Base-by-base conservation (phyloP, 1,140 invertebrate species). In the Tetranychus cinnabarinus region DNA sequence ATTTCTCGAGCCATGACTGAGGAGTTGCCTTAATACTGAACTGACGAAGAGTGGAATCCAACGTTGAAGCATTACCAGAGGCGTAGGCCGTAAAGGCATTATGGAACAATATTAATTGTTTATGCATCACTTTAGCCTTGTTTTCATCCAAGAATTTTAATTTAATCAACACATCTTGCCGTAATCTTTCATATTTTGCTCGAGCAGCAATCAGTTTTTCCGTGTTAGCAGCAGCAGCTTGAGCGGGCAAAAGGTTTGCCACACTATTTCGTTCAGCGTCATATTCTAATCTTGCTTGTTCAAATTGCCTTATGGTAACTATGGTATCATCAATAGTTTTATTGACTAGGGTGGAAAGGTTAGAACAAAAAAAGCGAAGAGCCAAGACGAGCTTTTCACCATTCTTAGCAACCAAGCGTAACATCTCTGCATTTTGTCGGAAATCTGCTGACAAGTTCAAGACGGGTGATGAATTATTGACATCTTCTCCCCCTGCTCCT, bases 251-350 rank as follows among this genome's bases (percentile, higher is more conserved):
- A 31, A 50, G 15, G 7, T 23, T 34, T 10, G 47, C 23, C 8
- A 39, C 47, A 10, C 13, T 37, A 71, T 84, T 84, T 69, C 90
- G 81, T 72, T 96, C 96, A 13, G 92, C 91, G 79, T 97, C 92
- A 72, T 92, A 97, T 73, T 96, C 90, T 73, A 96, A 81, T 74
- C 91, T 82, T 55, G 90, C 84, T 55, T 81, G 81, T 77, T 97
- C 90, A 74, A 92, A 96, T 70, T 88, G 84, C 69, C 85, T 80
- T 66, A 96, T 83, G 58, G 91, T 96, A 61, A 90, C 77, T 66
- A 97, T 76, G 1, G 90, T 93, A 71, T 96, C 91, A 74, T 95
- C 90, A 70, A 97, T 96, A 36, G 89, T 95, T 76, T 93, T 93
- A 73, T 91, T 86, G 73, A 88, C 90, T 66, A 97, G 76, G 46